Evolutionary conservation across 2,888 invertebrate species (phyloP).

Genomic region (Phasia obesa): DNA sequence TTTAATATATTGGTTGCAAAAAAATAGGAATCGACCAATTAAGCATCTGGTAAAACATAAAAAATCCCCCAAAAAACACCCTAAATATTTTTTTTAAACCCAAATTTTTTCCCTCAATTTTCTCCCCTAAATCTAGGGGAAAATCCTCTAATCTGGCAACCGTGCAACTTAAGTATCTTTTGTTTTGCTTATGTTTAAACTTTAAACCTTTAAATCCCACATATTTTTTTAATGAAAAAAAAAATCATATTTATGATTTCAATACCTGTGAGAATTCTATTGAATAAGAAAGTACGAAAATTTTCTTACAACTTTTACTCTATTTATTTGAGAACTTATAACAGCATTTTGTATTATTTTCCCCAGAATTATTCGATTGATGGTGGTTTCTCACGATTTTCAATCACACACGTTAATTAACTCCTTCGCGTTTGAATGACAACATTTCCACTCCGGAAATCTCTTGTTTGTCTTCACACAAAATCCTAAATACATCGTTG

Average conservation of each 20-base stretch:
- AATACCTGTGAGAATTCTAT: slow-evolving; percentile 62
- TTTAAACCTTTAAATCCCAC: neutral
- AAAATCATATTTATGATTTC: slow-evolving; percentile 33
- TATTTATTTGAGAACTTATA: neutral
- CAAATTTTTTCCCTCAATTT: too few species aligned
- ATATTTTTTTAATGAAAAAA: slow-evolving; percentile 15
- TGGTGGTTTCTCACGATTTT: slow-evolving; percentile 76
- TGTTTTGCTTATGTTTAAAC: too few species aligned
- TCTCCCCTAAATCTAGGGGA: too few species aligned
- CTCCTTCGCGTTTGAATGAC: slow-evolving; percentile 70
- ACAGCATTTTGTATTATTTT: neutral
- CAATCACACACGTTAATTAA: slow-evolving; percentile 75
- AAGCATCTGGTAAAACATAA: too few species aligned
- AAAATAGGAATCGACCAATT: too few species aligned
- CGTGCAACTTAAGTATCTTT: too few species aligned
- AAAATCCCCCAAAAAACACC: too few species aligned
- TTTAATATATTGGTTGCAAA: too few species aligned
- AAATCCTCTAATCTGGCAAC: too few species aligned
- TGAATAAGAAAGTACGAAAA: neutral
- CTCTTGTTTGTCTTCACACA: slow-evolving; percentile 75
- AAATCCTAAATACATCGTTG: slow-evolving; percentile 60
- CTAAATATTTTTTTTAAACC: too few species aligned
- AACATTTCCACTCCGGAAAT: slow-evolving; percentile 74
- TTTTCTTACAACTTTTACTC: neutral
- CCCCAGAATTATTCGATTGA: slow-evolving; percentile 3